Percentiles rank a stretch among this genome's conserved stretches.
phyloP scores from a whole-genome alignment of 37 sponge, comb jelly and placozoan species.

The Diacarnus erythraeanus region DNA sequence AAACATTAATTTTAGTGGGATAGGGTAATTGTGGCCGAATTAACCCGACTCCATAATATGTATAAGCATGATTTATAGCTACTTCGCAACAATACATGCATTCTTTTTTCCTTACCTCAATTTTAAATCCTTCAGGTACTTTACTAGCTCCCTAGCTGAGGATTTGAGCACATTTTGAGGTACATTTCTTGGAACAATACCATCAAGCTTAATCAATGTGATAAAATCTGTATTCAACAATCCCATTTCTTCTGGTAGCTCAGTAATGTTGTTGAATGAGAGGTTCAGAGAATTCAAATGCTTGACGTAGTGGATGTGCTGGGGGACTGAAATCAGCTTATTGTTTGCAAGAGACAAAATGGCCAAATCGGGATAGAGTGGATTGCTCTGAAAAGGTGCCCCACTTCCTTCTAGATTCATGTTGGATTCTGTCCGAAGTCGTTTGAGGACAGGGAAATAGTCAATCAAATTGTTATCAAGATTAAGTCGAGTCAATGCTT shows the following conservation, averaged over 20 bases:
- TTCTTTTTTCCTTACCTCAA: too few species aligned
- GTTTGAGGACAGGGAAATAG: conserved; percentile 21
- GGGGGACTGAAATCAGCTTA: conserved; percentile 24
- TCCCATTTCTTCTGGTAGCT: conserved; percentile 64
- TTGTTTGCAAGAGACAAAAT: conserved; percentile 53
- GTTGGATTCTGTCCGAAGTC: too few species aligned
- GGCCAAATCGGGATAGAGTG: conserved; percentile 52
- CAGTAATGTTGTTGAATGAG: conserved; percentile 36
- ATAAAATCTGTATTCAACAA: conserved; percentile 38
- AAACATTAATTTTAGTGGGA: too few species aligned
- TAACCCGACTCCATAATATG: too few species aligned
- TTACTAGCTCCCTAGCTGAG: too few species aligned
- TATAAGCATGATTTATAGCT: too few species aligned
- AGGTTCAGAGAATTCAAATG: conserved; percentile 55
- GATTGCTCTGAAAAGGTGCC: too few species aligned
- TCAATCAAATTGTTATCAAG: conserved; percentile 47
- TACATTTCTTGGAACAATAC: conserved; percentile 34
- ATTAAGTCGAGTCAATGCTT: conserved; percentile 32
- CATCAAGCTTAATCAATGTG: conserved; percentile 43
- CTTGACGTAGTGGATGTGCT: conserved; percentile 29
- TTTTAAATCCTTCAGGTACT: too few species aligned
- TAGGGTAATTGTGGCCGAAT: too few species aligned
- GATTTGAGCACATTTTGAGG: conserved; percentile 18
- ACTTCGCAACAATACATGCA: too few species aligned
- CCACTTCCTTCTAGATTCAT: too few species aligned